Base-by-base conservation (phyloP, 2,888 invertebrate species). In the Entomobrya multifasciata region DNA sequence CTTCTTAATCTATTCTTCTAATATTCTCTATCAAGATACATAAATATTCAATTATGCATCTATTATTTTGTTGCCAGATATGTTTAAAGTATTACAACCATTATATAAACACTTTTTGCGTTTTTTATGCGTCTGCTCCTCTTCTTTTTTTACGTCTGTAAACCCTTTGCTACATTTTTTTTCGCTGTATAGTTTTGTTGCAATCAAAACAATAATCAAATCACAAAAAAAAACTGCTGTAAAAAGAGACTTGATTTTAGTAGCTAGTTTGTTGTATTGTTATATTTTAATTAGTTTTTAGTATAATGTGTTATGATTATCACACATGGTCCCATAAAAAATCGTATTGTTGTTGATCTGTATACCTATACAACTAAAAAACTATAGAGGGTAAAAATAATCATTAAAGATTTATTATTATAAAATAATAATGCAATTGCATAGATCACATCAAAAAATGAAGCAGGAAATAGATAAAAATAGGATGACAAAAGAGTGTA, bases 231-330 rank as follows among this genome's bases (percentile, higher is more conserved):
- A 55, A 72, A 80, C 65, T 67, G 49, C 55, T 77, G 77, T 79
- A 52, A 81, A 81, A 81, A 41, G 70, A 81, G 81, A 81, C 81
- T 81, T 81, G 81, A 81, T 81, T 81, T 80, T 70, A 57, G 55
- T 76, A 57, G 41, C 13, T 36, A 1, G 41, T 36, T 70, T 47
- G 20, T 25, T 25, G 11, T 57, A 25, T 47, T 70, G 36, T 41
- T 17, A 62, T 36, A 25, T 47, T 47, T 70, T 1, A 11, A 17
- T 52, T 5, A 20, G 13, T 36, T 20, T 67, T n/a, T 52, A 17
- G 20, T 25, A 67, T n/a, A 41, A n/a, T 65, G 8, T 30, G 1
- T 36, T 36, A 4, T 36, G 4, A 36, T 36, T 36, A 36, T 36
- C 36, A 36, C 36, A n/a, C n/a, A n/a, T n/a, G 36, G 36, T 36